These are phyloP conservation scores for Ancistrus triradiatus DNA, from an alignment of 2,113 vertebrate species.

Conservation along the genomic window DNA sequence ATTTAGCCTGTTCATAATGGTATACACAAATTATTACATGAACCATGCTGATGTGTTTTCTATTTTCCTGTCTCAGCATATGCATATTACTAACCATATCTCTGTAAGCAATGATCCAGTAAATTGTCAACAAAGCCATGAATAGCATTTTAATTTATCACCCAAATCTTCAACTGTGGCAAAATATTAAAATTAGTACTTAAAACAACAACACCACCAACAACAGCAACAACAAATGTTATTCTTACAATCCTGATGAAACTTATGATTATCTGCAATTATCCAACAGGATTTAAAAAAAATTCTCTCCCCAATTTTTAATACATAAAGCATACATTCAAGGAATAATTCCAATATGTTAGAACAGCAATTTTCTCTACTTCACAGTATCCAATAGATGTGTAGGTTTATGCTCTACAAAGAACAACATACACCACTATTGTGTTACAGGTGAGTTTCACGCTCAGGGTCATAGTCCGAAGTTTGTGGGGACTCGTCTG, in stretches of 20 bases:
- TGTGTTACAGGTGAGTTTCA: constrained; percentile 77
- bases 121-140: background rate
- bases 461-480: constrained; percentile 70
- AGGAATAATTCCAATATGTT: too few relatives aligned
- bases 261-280: constrained; percentile 15
- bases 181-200: constrained; percentile 12
- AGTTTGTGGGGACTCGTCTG: too few relatives aligned
- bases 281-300: constrained; percentile 23
- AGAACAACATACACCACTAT: too few relatives aligned
- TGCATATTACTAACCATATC: background rate
- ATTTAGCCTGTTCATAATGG: too few relatives aligned
- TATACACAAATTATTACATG: too few relatives aligned
- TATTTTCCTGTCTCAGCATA: background rate
- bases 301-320: background rate
- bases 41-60: too few relatives aligned
- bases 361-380: too few relatives aligned
- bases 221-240: constrained; percentile 33
- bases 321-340: constrained; percentile 23
- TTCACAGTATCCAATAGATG: constrained; percentile 50
- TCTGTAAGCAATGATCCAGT: background rate
- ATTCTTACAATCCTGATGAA: constrained; percentile 16
- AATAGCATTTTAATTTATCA: constrained; percentile 2
- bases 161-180: constrained; percentile 5
- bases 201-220: too few relatives aligned
- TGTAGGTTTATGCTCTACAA: constrained; percentile 41